Percentiles rank a stretch among this genome's conserved stretches.
phyloP scores from a whole-genome alignment of 37 sponge, comb jelly and placozoan species.

The Mnemiopsis leidyi region DNA sequence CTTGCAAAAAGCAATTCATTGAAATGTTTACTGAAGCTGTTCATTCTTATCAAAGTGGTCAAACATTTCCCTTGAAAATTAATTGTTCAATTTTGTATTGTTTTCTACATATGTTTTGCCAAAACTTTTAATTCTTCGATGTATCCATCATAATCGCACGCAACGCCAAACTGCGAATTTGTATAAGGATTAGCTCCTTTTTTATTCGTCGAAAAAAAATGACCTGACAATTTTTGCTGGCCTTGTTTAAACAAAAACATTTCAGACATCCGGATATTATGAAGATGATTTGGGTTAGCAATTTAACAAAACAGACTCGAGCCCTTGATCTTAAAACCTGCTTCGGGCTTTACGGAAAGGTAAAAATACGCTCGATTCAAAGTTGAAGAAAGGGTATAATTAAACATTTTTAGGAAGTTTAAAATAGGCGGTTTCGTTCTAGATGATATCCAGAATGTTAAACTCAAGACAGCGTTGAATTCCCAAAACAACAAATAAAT shows the following conservation, averaged over 20 bases:
- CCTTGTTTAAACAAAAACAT: not conserved
- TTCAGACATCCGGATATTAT: conserved; percentile 60
- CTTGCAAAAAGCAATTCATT: not conserved
- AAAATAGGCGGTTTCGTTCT: too few species aligned
- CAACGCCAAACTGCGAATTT: not conserved
- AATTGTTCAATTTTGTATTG: too few species aligned
- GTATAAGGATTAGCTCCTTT: too few species aligned
- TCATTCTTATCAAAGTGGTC: not conserved
- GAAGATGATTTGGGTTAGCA: conserved; percentile 65
- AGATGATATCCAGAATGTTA: too few species aligned
- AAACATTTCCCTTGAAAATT: too few species aligned
- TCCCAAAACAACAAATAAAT: too few species aligned
- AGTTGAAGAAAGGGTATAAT: too few species aligned
- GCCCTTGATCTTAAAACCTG: conserved; percentile 62
- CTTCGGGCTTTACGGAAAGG: conserved; percentile 60
- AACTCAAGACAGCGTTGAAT: too few species aligned
- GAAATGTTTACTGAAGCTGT: not conserved
- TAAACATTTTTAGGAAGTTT: too few species aligned
- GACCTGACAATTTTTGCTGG: not conserved
- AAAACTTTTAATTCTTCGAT: too few species aligned
- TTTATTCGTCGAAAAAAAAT: not conserved
- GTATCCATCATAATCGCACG: not conserved
- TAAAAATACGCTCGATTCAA: too few species aligned
- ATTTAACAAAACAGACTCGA: conserved; percentile 29
- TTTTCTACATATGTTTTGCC: too few species aligned